Evolutionary conservation across 2,888 invertebrate species (phyloP).

Genomic region (Trichogramma dendrolimi): DNA sequence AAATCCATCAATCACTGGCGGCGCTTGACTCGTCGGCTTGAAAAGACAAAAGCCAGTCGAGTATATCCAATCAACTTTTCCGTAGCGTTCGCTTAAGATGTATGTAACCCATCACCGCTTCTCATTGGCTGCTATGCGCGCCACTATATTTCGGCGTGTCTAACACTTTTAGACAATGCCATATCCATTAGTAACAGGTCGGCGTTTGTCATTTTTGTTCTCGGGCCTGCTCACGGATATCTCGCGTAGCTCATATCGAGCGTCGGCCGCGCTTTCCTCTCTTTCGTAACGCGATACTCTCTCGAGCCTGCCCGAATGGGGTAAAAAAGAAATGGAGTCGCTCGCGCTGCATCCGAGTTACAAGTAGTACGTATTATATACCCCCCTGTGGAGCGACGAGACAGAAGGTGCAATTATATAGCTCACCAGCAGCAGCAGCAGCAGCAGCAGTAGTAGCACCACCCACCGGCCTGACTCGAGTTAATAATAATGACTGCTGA

Average conservation of each 20-base stretch:
- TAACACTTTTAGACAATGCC: too few relatives aligned
- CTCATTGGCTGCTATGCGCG: too few relatives aligned
- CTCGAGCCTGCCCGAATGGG: slow-evolving; percentile 2
- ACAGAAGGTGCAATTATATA: slow-evolving; percentile 32
- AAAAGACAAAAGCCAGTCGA: too few relatives aligned
- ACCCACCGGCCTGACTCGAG: slow-evolving; percentile 4
- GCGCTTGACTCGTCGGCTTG: too few relatives aligned
- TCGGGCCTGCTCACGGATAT: neutral
- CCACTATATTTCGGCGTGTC: too few relatives aligned
- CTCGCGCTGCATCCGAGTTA: slow-evolving; percentile 4
- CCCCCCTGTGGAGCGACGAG: slow-evolving; percentile 15
- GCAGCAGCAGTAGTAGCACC: slow-evolving; percentile 1
- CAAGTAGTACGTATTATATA: neutral
- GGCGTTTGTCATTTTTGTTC: neutral
- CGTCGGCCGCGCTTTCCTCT: too few relatives aligned
- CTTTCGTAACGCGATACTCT: slow-evolving; percentile 24
- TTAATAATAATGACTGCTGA: slow-evolving; percentile 42
- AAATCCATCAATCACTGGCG: too few relatives aligned
- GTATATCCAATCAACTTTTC: too few relatives aligned
- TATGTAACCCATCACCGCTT: too few relatives aligned
- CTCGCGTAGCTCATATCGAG: neutral
- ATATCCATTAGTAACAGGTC: too few relatives aligned
- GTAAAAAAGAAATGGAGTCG: slow-evolving; percentile 27
- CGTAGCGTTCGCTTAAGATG: too few relatives aligned
- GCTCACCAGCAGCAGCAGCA: neutral